Evolutionary conservation across 2,888 invertebrate genomes (phyloP).

Genomic region (Euzophera pinguis): DNA sequence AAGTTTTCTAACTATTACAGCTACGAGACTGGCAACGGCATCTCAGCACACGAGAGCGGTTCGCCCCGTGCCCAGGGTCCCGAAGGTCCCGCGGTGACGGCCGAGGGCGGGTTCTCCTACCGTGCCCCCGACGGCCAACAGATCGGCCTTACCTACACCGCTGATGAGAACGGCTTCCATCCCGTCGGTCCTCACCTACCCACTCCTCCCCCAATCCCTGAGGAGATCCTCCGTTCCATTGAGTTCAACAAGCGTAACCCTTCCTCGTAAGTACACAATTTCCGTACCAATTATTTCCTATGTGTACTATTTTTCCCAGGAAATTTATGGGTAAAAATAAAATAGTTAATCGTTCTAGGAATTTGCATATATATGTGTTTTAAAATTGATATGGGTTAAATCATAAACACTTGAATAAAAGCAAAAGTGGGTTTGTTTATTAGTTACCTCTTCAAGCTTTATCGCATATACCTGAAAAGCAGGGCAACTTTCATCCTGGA

Average conservation of each 20-base stretch:
- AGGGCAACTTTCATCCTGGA: too few relatives aligned
- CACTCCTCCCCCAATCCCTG: conserved; percentile 76
- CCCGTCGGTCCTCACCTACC: conserved; percentile 82
- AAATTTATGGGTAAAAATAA: too few relatives aligned
- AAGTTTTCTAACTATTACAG: conserved; percentile 37
- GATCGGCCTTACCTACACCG: conserved; percentile 83
- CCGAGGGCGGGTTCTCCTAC: conserved; percentile 84
- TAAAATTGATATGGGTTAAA: too few relatives aligned
- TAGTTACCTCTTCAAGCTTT: too few relatives aligned
- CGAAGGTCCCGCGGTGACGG: conserved; percentile 76
- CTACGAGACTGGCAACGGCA: conserved; percentile 85
- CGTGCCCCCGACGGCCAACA: conserved; percentile 83
- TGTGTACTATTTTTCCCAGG: too few relatives aligned
- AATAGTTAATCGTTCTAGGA: too few relatives aligned
- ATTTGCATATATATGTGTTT: too few relatives aligned
- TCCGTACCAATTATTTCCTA: too few relatives aligned
- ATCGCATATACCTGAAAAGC: too few relatives aligned
- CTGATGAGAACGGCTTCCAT: conserved; percentile 86
- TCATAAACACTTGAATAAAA: too few relatives aligned
- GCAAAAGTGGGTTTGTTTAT: too few relatives aligned
- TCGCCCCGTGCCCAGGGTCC: conserved; percentile 77
- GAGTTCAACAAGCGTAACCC: conserved; percentile 72
- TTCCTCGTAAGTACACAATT: conserved; percentile 52
- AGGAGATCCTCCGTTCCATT: conserved; percentile 75
- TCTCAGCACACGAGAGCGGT: conserved; percentile 80